Evolutionary conservation across 2,113 vertebrate species (phyloP).

Genomic region (Zosterops japonicus): DNA sequence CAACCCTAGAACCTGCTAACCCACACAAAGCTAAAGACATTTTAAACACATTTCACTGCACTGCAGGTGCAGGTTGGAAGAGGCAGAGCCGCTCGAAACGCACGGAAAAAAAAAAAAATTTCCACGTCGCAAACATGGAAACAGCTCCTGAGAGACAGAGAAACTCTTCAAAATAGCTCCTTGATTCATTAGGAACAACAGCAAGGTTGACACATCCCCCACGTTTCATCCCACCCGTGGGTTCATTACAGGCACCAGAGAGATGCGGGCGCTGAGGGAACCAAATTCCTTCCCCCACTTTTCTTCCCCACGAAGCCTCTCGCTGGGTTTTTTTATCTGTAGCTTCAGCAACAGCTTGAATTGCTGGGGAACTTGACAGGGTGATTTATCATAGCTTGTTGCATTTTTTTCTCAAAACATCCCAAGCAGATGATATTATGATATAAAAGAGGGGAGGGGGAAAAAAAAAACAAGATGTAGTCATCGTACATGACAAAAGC

Average conservation of each 20-base stretch:
- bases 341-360: slow-evolving; percentile 59
- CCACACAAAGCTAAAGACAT: fast-evolving
- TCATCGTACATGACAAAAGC: slow-evolving; percentile 36
- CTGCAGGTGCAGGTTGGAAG: background rate
- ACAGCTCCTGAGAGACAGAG: slow-evolving; percentile 28
- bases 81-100: background rate
- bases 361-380: slow-evolving; percentile 48
- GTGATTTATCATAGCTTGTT: slow-evolving; percentile 65
- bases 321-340: slow-evolving; percentile 37
- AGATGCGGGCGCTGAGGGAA: slow-evolving; percentile 10
- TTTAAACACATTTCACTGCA: background rate
- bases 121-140: background rate
- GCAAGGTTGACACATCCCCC: slow-evolving; percentile 43
- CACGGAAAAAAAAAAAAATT: background rate
- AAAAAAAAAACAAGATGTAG: background rate
- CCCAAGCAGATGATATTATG: slow-evolving; percentile 52
- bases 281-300: background rate
- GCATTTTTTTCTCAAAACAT: slow-evolving; percentile 44
- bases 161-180: slow-evolving; percentile 37
- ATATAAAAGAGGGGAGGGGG: background rate
- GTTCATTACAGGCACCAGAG: slow-evolving; percentile 4
- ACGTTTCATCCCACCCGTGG: slow-evolving; percentile 37
- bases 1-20: background rate
- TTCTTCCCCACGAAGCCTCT: background rate
- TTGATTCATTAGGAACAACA: slow-evolving; percentile 55